phyloP scores from a whole-genome alignment of 2,113 vertebrate species.

The Nothobranchius kuhntae region DNA sequence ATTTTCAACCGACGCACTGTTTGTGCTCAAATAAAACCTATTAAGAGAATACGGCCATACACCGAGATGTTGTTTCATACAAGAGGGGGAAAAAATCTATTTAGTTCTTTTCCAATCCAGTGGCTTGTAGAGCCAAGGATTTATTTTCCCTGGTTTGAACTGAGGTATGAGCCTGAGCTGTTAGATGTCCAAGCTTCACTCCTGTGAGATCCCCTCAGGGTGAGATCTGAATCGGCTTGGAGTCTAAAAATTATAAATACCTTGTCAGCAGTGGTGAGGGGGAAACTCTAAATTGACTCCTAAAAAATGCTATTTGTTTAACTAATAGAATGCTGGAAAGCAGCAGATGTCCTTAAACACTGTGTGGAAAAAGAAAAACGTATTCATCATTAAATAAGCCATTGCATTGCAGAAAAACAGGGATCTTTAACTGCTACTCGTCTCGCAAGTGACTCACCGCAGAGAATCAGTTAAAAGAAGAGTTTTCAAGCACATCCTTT shows the following conservation, averaged over 20 bases:
- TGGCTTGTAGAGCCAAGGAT: constrained; percentile 60
- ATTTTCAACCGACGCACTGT: constrained; percentile 63
- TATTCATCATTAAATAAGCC: constrained; percentile 52
- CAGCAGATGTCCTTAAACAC: constrained; percentile 10
- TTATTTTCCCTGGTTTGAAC: constrained; percentile 50
- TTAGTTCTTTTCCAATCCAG: constrained; percentile 72
- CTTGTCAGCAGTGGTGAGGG: constrained; percentile 43
- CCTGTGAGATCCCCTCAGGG: constrained; percentile 48
- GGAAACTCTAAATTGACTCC: constrained; percentile 33
- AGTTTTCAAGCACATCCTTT: constrained; percentile 44
- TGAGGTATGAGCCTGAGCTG: constrained; percentile 57
- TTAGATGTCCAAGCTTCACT: constrained; percentile 55
- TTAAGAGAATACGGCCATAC: constrained; percentile 66
- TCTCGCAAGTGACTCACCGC: constrained; percentile 41
- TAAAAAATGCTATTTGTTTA: constrained; percentile 17
- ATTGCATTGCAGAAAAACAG: constrained; percentile 47
- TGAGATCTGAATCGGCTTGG: constrained; percentile 54
- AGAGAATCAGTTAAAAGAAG: constrained; percentile 54
- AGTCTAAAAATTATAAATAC: constrained; percentile 54
- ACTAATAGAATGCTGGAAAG: constrained; percentile 23
- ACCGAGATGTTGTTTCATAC: constrained; percentile 58
- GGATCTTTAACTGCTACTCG: constrained; percentile 63
- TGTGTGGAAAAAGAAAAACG: background rate
- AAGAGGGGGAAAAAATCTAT: constrained; percentile 58
- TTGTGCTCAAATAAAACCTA: constrained; percentile 67